These are phyloP conservation scores for Pyrocoelia pectoralis DNA, from an alignment of 2,888 invertebrate species.

Conservation along the genomic window DNA sequence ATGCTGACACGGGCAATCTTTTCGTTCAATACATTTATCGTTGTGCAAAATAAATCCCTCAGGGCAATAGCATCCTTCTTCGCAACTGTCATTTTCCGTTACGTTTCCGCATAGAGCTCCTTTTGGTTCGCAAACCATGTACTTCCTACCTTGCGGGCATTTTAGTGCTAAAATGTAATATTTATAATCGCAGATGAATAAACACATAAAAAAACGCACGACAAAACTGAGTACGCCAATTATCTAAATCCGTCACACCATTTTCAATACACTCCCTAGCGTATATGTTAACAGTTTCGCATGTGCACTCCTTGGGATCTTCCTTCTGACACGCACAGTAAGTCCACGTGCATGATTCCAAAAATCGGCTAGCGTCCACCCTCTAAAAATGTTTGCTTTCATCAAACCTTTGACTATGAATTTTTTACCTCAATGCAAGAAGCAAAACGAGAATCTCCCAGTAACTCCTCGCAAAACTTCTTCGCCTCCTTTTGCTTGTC, in stretches of 20 bases:
- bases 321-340: slow-evolving; percentile 70
- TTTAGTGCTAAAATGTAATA: slow-evolving; percentile 69
- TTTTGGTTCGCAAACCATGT: slow-evolving; percentile 78
- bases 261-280: slow-evolving; percentile 78
- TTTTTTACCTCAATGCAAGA: slow-evolving; percentile 66
- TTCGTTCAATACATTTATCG: slow-evolving; percentile 74
- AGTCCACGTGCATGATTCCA: slow-evolving; percentile 81
- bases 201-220: slow-evolving; percentile 70
- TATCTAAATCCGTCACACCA: slow-evolving; percentile 68
- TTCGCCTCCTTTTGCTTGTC: background rate
- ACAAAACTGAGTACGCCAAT: slow-evolving; percentile 83
- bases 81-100: slow-evolving; percentile 64
- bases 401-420: slow-evolving; percentile 6
- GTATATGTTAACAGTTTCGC: slow-evolving; percentile 78
- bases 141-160: slow-evolving; percentile 78
- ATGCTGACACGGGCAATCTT: slow-evolving; percentile 82
- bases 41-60: slow-evolving; percentile 77
- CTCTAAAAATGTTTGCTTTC: slow-evolving; percentile 17
- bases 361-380: slow-evolving; percentile 58
- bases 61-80: slow-evolving; percentile 91
- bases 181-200: background rate
- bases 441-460: slow-evolving; percentile 70
- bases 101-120: slow-evolving; percentile 73
- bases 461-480: slow-evolving; percentile 68
- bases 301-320: slow-evolving; percentile 74